These are phyloP conservation scores for Chanos chanos DNA, from an alignment of 2,797 vertebrate genomes.

Conservation along the genomic window DNA sequence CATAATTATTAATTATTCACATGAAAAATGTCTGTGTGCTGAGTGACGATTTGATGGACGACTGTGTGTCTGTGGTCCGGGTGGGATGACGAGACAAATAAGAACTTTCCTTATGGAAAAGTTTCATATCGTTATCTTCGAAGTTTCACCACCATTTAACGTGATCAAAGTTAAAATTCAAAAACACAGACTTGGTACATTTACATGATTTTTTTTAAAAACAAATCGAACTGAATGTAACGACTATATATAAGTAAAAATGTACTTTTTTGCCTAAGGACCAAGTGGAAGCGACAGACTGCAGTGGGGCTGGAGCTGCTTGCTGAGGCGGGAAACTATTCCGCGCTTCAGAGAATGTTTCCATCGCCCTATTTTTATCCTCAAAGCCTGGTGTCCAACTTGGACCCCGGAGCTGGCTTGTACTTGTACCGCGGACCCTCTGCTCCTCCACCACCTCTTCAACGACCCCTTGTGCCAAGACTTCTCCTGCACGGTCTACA, in stretches of 20 bases:
- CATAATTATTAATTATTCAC: constrained; percentile 82
- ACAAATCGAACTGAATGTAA: no score
- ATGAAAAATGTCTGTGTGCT: constrained; percentile 53
- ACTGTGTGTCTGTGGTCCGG: constrained; percentile 27
- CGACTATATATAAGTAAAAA: no score
- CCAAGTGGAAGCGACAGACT: constrained; percentile 93
- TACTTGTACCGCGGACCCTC: constrained; percentile 79
- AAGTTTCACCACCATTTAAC: background rate
- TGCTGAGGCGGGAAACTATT: constrained; percentile 84
- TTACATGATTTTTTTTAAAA: background rate
- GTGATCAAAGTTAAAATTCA: background rate
- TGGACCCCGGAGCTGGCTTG: constrained; percentile 78
- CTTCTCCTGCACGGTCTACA: constrained; percentile 80
- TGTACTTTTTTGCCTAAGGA: no score
- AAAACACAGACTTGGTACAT: background rate
- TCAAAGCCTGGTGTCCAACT: constrained; percentile 79
- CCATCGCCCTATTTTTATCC: constrained; percentile 84
- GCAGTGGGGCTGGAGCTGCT: constrained; percentile 84
- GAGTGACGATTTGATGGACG: constrained; percentile 44
- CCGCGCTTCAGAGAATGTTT: constrained; percentile 80
- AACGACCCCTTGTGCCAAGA: constrained; percentile 74
- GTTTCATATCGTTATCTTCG: background rate
- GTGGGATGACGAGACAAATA: constrained; percentile 25
- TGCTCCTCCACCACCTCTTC: constrained; percentile 75
- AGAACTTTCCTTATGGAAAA: constrained; percentile 3